A percentile compares a stretch with the other conserved stretches of the same genome.
These are phyloP conservation scores for Neotoxoptera formosana DNA, from an alignment of 1,140 invertebrate species.

Conservation along the genomic window DNA sequence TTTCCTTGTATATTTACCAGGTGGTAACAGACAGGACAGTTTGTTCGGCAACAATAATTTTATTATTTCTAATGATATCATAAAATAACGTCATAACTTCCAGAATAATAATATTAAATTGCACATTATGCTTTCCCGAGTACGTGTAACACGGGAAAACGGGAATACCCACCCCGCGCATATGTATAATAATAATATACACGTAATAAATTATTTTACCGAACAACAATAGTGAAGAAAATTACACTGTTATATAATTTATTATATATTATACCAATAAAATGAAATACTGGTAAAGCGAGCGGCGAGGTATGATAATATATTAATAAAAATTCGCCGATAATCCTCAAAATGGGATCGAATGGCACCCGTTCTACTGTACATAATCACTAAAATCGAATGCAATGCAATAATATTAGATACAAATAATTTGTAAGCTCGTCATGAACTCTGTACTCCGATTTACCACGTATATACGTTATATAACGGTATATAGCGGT, in stretches of 20 bases:
- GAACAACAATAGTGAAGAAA: background rate
- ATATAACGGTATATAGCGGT: background rate
- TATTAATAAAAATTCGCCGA: too few relatives aligned
- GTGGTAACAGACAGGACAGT: background rate
- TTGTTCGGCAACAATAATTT: background rate
- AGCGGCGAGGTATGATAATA: background rate
- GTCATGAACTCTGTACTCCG: too few relatives aligned
- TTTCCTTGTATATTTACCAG: background rate
- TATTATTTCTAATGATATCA: background rate
- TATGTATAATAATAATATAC: background rate
- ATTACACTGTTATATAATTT: background rate
- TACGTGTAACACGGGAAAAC: background rate
- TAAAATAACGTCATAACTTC: background rate
- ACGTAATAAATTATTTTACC: background rate
- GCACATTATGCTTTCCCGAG: background rate
- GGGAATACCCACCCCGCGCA: background rate
- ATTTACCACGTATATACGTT: too few relatives aligned
- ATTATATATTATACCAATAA: too few relatives aligned
- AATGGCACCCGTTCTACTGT: too few relatives aligned
- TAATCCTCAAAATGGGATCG: too few relatives aligned
- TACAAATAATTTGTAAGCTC: too few relatives aligned
- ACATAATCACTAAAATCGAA: too few relatives aligned
- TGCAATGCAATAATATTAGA: too few relatives aligned
- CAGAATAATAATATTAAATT: background rate
- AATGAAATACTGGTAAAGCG: background rate